Percentiles rank a stretch among this genome's conserved stretches.
Conservation (phyloP, 1,140 invertebrate genomes). For the Tribolium castaneum region DNA sequence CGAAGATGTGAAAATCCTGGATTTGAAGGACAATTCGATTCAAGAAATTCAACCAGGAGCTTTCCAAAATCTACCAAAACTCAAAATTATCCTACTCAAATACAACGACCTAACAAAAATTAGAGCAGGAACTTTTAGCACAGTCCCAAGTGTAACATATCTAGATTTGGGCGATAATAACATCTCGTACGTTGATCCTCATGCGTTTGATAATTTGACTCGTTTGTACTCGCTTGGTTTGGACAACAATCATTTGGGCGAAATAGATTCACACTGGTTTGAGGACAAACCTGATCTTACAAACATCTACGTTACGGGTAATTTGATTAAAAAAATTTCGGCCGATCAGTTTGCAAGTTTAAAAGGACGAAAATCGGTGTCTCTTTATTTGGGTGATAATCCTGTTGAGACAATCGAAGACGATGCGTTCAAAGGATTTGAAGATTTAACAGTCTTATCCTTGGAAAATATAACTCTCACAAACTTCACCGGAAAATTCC, state of each 20-base stretch:
- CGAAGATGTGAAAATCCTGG: too few relatives aligned
- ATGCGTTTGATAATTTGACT: not conserved
- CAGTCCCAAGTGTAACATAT: not conserved
- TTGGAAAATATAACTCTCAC: slow-evolving; percentile 8
- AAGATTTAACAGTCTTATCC: slow-evolving; percentile 48
- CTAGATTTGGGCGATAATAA: not conserved
- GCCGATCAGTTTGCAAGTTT: slow-evolving; percentile 45
- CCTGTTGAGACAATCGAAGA: slow-evolving; percentile 47
- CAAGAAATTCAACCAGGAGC: too few relatives aligned
- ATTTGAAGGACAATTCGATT: too few relatives aligned
- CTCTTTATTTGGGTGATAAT: slow-evolving; percentile 51
- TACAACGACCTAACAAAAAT: too few relatives aligned
- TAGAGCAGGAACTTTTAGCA: not conserved
- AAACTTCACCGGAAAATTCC: not conserved
- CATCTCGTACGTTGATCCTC: not conserved
- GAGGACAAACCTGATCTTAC: slow-evolving; percentile 44
- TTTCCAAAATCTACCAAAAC: too few relatives aligned
- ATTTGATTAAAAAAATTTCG: slow-evolving; percentile 47
- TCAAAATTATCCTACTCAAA: too few relatives aligned
- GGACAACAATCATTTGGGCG: not conserved
- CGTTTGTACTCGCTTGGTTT: not conserved
- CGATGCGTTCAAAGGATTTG: slow-evolving; percentile 44
- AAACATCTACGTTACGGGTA: slow-evolving; percentile 46
- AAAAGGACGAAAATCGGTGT: slow-evolving; percentile 17
- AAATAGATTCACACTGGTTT: not conserved